phyloP scores from a whole-genome alignment of 2,888 invertebrate species.

The Cordilura impudica region DNA sequence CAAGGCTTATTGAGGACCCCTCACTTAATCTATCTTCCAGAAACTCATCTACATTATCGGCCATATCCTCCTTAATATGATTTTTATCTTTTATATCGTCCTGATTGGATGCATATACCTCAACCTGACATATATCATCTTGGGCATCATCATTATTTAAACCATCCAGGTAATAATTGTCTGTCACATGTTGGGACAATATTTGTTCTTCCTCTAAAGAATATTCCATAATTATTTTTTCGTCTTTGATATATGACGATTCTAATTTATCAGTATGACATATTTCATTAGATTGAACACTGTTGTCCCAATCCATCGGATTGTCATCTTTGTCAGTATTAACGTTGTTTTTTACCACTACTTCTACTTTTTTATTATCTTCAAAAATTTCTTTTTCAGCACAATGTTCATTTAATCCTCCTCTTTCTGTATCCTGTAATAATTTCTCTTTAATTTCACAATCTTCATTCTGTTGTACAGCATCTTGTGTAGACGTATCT shows the following conservation, averaged over 20 bases:
- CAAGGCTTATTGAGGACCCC: conserved; percentile 39
- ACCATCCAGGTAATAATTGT: conserved; percentile 14
- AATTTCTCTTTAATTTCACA: not conserved
- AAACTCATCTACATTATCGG: not conserved
- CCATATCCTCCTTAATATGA: not conserved
- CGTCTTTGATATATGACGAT: not conserved
- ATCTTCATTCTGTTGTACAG: conserved; percentile 5
- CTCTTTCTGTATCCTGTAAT: not conserved
- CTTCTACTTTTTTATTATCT: not conserved
- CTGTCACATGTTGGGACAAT: not conserved
- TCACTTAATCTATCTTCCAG: conserved; percentile 39
- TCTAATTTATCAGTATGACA: not conserved
- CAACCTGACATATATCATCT: conserved; percentile 50
- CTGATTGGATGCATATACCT: conserved; percentile 45
- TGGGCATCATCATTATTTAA: conserved; percentile 29
- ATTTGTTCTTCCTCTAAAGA: conserved; percentile 23
- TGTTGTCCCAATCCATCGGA: not conserved
- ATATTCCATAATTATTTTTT: conserved; percentile 2
- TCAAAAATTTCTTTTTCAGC: conserved; percentile 49
- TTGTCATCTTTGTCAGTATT: not conserved
- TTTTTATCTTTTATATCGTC: not conserved
- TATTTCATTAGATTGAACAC: not conserved
- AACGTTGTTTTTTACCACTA: not conserved
- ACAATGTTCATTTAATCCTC: no score
- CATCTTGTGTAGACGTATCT: conserved; percentile 56